Evolutionary conservation across 2,888 invertebrate species (phyloP).

Genomic region (Hypomecis atomaria): DNA sequence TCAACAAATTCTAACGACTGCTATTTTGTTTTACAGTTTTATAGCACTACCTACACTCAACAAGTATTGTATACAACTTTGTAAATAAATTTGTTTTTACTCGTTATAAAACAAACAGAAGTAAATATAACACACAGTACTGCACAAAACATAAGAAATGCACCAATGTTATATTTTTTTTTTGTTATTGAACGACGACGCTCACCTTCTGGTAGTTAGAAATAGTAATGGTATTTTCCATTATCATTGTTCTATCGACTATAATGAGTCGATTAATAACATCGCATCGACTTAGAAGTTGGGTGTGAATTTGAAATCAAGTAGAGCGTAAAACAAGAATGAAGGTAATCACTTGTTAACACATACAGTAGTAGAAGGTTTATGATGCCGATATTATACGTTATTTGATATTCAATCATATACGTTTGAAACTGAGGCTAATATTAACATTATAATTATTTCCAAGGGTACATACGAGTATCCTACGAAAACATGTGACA

Average conservation of each 20-base stretch:
- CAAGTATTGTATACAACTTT: background rate
- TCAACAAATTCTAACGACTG: background rate
- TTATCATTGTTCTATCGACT: constrained; percentile 38
- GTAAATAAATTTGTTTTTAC: background rate
- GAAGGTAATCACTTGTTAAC: constrained; percentile 26
- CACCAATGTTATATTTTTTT: background rate
- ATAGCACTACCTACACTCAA: background rate
- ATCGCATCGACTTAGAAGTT: constrained; percentile 30
- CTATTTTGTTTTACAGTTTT: constrained; percentile 3
- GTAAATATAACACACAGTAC: background rate
- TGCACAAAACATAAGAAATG: background rate
- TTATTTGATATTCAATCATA: constrained; percentile 24
- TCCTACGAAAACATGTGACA: constrained; percentile 35
- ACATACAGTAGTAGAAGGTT: constrained; percentile 30
- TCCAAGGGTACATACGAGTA: constrained; percentile 32
- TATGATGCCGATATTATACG: constrained; percentile 22
- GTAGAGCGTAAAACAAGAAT: constrained; percentile 36
- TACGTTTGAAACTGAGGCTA: constrained; percentile 22
- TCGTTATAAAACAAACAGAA: background rate
- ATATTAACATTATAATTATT: constrained; percentile 15
- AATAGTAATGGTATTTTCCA: constrained; percentile 29
- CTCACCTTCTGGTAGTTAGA: constrained; percentile 13
- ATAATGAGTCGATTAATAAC: constrained; percentile 35
- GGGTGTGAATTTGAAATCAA: constrained; percentile 28
- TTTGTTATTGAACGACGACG: constrained; percentile 13